phyloP scores from a whole-genome alignment of 2,113 vertebrate species.

The Ceyx margarethae region DNA sequence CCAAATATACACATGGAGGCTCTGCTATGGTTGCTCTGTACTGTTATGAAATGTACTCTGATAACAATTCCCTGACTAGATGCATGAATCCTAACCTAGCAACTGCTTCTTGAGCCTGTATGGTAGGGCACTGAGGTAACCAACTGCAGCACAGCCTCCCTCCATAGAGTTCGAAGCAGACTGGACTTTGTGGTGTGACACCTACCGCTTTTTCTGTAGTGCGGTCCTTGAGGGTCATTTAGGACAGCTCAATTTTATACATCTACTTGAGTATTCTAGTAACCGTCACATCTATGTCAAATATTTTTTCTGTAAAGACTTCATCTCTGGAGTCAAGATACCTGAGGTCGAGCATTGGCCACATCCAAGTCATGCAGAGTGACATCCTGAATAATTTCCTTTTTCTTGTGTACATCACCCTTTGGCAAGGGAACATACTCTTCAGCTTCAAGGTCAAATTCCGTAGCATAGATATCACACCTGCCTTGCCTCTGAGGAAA shows the following conservation, averaged over 20 bases:
- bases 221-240: neutral
- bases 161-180: neutral
- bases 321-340: constrained; percentile 48
- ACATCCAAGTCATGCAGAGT: constrained; percentile 96
- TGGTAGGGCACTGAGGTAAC: neutral
- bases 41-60: too few relatives aligned
- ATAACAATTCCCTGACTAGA: neutral
- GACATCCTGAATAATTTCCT: constrained; percentile 98
- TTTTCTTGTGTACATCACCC: constrained; percentile 99
- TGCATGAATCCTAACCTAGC: neutral
- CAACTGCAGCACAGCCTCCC: neutral
- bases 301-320: neutral
- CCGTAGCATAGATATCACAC: constrained; percentile 97
- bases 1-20: neutral
- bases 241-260: neutral
- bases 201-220: neutral
- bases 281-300: neutral
- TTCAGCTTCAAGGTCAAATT: constrained; percentile 98
- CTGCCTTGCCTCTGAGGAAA: constrained; percentile 91
- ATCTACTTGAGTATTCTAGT: neutral
- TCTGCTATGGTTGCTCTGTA: neutral
- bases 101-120: neutral
- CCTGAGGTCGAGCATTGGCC: constrained; percentile 95
- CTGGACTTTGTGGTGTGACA: neutral
- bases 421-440: constrained; percentile 98